Conservation (phyloP, 2,113 vertebrate genomes). For the Thunnus thynnus region DNA sequence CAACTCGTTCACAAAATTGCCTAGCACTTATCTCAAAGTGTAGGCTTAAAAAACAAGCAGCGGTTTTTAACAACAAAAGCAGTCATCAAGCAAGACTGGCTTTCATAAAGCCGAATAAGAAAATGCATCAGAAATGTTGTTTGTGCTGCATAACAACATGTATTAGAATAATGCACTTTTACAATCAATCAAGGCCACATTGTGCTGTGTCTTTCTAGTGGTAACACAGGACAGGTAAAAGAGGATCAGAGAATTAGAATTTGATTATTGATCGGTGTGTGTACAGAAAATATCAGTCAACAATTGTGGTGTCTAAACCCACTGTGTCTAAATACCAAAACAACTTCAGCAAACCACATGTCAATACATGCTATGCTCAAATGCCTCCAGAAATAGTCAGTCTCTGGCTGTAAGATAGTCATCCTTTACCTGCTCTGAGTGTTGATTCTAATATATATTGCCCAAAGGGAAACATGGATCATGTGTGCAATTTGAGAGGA, state of each 20-base stretch:
- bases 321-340: background rate
- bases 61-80: slow-evolving; percentile 45
- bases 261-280: slow-evolving; percentile 12
- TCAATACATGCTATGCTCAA: background rate
- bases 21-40: slow-evolving; percentile 53
- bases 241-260: slow-evolving; percentile 4
- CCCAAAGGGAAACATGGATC: slow-evolving; percentile 27
- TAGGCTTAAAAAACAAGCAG: slow-evolving; percentile 51
- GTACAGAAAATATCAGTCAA: slow-evolving; percentile 21
- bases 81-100: slow-evolving; percentile 25
- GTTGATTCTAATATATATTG: slow-evolving; percentile 9
- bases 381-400: background rate
- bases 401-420: background rate
- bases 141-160: background rate
- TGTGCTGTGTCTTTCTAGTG: slow-evolving; percentile 10
- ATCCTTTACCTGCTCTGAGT: background rate
- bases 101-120: slow-evolving; percentile 34
- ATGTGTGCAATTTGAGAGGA: slow-evolving; percentile 53
- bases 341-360: background rate
- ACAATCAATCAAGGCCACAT: slow-evolving; percentile 23
- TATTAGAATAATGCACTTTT: slow-evolving; percentile 31
- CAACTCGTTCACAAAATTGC: slow-evolving; percentile 39
- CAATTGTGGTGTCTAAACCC: background rate
- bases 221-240: background rate
- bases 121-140: slow-evolving; percentile 29